Evolutionary conservation across 2,888 invertebrate genomes (phyloP), one percentile per base, ranked within the genome.

Genomic region (Apomyelois bistriatella): DNA sequence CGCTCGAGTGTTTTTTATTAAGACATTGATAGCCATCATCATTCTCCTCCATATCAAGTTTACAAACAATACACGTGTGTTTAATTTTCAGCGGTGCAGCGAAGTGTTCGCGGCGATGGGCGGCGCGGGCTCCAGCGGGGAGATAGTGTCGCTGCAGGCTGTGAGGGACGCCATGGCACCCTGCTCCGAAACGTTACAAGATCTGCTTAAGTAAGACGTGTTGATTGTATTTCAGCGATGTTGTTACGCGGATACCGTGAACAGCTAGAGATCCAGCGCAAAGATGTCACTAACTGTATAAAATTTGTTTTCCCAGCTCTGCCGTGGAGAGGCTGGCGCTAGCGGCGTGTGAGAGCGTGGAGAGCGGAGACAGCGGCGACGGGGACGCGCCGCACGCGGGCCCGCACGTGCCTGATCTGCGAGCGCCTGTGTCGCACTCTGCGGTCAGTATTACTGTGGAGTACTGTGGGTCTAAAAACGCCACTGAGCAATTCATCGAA

Each of bases 41-140:
- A 22, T 5, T 3, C 22, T 22, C 22, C n/a, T n/a, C n/a, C n/a
- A n/a, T n/a, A n/a, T n/a, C n/a, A n/a, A n/a, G n/a, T n/a, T n/a
- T n/a, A n/a, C n/a, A n/a, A n/a, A n/a, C n/a, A n/a, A n/a, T n/a
- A n/a, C n/a, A n/a, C n/a, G n/a, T 6, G 3, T 36, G n/a, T 32
- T n/a, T n/a, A n/a, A 32, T 10, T 17, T 46, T 0, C 70, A 89
- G 89, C 64, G 89, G 6, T 90, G 89, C 63, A 78, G 86, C 58
- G 89, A 90, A 58, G 89, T 90, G 58, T 90, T 90, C 68, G 89
- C 89, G 50, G 89, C 88, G 36, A 86, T 89, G 86, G 88, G 89
- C 37, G 89, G 89, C 56, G 68, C 70, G 52, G 72, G 74, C 5
- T 47, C 71, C 4, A 61, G 70, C 52, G 76, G 74, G 5, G 82